Conservation (phyloP, 2,113 vertebrate species). For the Macrotis lagotis region DNA sequence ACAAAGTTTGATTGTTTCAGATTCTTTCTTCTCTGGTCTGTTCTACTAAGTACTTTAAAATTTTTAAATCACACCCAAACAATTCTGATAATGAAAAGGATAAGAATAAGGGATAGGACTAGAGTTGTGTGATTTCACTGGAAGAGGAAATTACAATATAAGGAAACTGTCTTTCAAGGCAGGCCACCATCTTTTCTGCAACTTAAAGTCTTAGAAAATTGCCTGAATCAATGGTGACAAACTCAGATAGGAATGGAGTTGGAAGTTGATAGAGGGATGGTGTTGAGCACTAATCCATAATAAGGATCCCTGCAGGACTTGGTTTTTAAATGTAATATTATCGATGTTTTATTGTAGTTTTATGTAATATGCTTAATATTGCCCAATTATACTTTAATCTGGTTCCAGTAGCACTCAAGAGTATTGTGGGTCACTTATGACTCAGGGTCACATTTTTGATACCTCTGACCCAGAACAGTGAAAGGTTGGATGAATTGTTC, state of each 20-base stretch:
- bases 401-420: neutral
- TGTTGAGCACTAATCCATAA: too few relatives aligned
- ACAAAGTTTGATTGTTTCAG: neutral
- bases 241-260: neutral
- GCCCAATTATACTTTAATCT: neutral
- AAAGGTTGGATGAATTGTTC: neutral
- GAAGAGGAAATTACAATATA: neutral
- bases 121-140: neutral
- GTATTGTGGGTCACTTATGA: neutral
- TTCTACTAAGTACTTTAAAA: neutral
- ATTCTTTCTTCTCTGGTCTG: neutral
- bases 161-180: neutral
- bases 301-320: neutral
- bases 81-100: neutral
- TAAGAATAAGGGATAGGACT: neutral
- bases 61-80: neutral
- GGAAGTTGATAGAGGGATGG: too few relatives aligned
- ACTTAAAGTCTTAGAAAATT: neutral
- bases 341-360: neutral
- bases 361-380: neutral
- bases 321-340: neutral
- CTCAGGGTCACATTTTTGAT: neutral
- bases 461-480: neutral
- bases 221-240: neutral
- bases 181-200: neutral